Conservation (phyloP, 2,797 vertebrate genomes). For the Sebastes itinus region DNA sequence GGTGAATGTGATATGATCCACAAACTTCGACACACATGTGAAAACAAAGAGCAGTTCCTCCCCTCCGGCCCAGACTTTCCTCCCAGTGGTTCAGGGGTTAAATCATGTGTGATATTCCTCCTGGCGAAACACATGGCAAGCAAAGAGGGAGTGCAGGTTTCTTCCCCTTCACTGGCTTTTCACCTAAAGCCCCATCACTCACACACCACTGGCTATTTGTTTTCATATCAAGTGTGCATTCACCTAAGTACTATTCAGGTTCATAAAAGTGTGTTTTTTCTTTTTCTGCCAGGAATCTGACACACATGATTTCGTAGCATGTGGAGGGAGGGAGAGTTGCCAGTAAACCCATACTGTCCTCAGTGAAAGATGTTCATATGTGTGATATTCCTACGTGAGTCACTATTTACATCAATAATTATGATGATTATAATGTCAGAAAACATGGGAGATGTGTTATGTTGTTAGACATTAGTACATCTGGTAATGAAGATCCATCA, state of each 20-base stretch:
- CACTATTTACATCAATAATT: not conserved
- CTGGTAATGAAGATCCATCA: not conserved
- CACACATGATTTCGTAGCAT: not conserved
- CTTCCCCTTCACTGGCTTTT: not conserved
- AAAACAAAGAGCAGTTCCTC: not conserved
- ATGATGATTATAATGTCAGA: not conserved
- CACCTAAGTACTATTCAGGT: not conserved
- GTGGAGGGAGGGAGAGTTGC: not conserved
- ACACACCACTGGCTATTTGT: conserved; percentile 4
- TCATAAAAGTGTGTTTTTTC: not conserved
- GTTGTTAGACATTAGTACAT: not conserved
- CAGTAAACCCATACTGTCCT: not conserved
- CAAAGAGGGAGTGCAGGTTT: not conserved
- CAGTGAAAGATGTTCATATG: not conserved
- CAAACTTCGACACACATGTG: not conserved
- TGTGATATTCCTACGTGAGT: not conserved
- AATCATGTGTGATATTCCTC: conserved; percentile 47
- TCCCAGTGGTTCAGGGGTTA: conserved; percentile 34
- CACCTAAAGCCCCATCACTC: conserved; percentile 21
- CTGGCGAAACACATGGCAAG: conserved; percentile 54
- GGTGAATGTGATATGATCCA: conserved; percentile 34
- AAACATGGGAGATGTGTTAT: not conserved
- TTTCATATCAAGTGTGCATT: conserved; percentile 3
- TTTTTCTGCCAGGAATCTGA: not conserved
- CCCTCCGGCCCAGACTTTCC: conserved; percentile 1